Evolutionary conservation across 2,888 invertebrate genomes (phyloP).

Genomic region (Drosophila emarginata): DNA sequence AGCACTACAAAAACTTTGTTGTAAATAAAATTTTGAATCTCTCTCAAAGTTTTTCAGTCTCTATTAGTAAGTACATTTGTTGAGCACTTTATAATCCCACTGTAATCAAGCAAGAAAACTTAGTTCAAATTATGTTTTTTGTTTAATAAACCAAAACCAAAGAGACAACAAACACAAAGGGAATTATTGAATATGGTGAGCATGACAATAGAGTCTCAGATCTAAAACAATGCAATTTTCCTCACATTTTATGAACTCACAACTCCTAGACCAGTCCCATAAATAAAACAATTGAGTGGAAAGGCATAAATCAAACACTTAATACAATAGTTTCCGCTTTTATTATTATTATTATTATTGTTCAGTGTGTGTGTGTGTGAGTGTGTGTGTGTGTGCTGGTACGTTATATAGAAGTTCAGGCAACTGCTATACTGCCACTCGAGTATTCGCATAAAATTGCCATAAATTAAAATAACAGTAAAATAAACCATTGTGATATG

Average conservation of each 20-base stretch:
- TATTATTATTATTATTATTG: conserved; percentile 64
- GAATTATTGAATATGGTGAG: conserved; percentile 6
- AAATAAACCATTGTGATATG: conserved; percentile 59
- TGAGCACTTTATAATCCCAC: too few species aligned
- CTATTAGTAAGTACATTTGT: too few species aligned
- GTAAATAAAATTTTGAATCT: too few species aligned
- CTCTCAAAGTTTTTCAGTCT: too few species aligned
- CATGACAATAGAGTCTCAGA: conserved; percentile 6
- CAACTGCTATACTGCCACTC: conserved; percentile 38
- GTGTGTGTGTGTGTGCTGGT: conserved; percentile 25
- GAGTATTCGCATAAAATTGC: conserved; percentile 75
- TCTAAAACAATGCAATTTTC: conserved; percentile 1
- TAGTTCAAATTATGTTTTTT: too few species aligned
- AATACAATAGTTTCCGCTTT: conserved; percentile 78
- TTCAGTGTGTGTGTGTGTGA: not conserved
- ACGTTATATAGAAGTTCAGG: conserved; percentile 40
- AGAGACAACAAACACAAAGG: conserved; percentile 31
- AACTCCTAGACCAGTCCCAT: conserved; percentile 43
- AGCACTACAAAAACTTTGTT: too few species aligned
- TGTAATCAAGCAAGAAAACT: too few species aligned
- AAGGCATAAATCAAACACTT: conserved; percentile 74
- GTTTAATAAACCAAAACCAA: too few species aligned
- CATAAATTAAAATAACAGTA: conserved; percentile 78
- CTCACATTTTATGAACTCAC: not conserved
- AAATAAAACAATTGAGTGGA: conserved; percentile 77